Evolutionary conservation across 1,140 invertebrate genomes (phyloP), one percentile per base, ranked within the genome.

Genomic region (Bombyx mandarina): DNA sequence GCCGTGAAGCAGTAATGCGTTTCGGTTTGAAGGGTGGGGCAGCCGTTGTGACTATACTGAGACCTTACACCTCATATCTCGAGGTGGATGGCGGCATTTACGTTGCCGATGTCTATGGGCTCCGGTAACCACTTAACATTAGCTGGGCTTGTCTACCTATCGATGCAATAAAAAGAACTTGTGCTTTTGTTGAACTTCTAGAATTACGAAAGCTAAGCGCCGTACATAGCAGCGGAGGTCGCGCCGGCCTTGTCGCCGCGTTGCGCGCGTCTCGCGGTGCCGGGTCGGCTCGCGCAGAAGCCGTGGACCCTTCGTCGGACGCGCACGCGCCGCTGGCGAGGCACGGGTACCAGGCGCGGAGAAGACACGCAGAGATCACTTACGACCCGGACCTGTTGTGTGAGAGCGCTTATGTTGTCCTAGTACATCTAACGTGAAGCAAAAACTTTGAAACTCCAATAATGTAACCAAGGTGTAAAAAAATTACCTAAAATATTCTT

Each of bases 131-230:
- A 18, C 12, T 18, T 18, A 18, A 18, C 12, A 18, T 18, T 18
- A 18, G 12, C 12, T 18, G 12, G 12, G 12, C 12, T 18, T 18
- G 12, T 18, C 12, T 18, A 18, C 12, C 12, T 18, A 65, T 88
- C 6, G 66, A 80, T 3, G 72, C 73, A 43, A 80, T 90, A 10
- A 65, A 78, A 1, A 64, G 73, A 52, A 75, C 81, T 6, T 83
- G 86, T 50, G 84, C 86, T 49, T 71, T 88, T 77, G 88, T 88
- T 88, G 42, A 8, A 18, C 18, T 4, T 47, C 3, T 55, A 86
- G 90, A 92, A 61, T 63, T 92, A 3, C 88, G 91, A 42, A 92
- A 91, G 66, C 73, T 92, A 22, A 59, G 73, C n/a, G 67, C 69
- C 3, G 76, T 82, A 6, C 85, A 90, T 52, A 58, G 66, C 3